Conservation (phyloP, 1,140 invertebrate species). For the Apis laboriosa region DNA sequence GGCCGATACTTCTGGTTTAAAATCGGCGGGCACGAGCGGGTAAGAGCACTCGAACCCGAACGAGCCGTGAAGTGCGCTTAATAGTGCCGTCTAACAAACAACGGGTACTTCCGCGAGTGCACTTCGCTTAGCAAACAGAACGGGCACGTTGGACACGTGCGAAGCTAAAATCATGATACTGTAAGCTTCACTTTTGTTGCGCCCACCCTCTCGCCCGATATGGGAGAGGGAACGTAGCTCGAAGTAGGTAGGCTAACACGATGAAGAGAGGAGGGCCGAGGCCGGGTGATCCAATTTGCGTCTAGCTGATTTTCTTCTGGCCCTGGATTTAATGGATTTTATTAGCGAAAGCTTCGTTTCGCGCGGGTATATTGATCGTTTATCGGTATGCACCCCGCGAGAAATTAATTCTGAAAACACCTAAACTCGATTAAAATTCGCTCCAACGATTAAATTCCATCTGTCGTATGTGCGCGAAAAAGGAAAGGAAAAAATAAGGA, state of each 20-base stretch:
- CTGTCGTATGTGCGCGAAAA: no score
- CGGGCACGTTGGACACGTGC: constrained; percentile 75
- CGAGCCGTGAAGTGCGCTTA: constrained; percentile 56
- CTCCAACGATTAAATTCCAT: neutral
- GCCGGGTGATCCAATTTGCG: constrained; percentile 34
- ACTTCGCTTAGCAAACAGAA: constrained; percentile 73
- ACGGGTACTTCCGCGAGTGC: constrained; percentile 46
- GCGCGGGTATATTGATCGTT: constrained; percentile 31
- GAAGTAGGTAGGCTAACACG: constrained; percentile 55
- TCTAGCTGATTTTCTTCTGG: constrained; percentile 37
- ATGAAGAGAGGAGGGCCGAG: constrained; percentile 7
- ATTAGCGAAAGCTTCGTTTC: constrained; percentile 35
- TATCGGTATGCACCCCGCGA: constrained; percentile 1
- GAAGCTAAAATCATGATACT: constrained; percentile 79
- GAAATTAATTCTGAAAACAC: constrained; percentile 17
- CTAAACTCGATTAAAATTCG: neutral
- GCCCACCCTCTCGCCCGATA: constrained; percentile 25
- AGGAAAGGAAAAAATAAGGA: no score
- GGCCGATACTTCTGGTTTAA: constrained; percentile 47
- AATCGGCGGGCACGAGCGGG: constrained; percentile 44
- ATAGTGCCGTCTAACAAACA: constrained; percentile 70
- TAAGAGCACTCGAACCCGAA: constrained; percentile 48
- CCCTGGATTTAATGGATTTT: constrained; percentile 36
- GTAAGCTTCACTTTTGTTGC: constrained; percentile 73
- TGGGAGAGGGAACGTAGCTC: constrained; percentile 27